phyloP scores from a whole-genome alignment of 2,113 vertebrate genomes.

The Carassius gibelio region DNA sequence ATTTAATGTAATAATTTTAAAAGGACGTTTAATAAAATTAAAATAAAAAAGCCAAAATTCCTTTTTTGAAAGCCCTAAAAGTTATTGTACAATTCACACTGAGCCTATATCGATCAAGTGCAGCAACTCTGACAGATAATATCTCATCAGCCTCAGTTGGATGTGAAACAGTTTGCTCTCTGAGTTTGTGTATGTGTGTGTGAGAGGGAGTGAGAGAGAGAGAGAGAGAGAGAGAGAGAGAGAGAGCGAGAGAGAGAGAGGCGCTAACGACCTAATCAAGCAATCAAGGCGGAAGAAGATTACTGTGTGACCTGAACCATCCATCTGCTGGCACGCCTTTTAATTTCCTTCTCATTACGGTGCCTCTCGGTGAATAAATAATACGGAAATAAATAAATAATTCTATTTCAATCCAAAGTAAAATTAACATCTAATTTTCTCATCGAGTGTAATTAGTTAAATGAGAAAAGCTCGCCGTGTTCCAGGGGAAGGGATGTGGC shows the following conservation, averaged over 20 bases:
- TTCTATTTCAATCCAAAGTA: conserved; percentile 80
- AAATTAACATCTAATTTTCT: conserved; percentile 98
- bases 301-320: conserved; percentile 94
- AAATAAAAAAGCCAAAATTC: not conserved
- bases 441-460: conserved; percentile 98
- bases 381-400: conserved; percentile 68
- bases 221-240: conserved; percentile 3
- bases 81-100: conserved; percentile 4
- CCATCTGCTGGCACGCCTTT: conserved; percentile 92
- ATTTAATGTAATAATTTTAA: not conserved
- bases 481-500: conserved; percentile 66
- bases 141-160: conserved; percentile 90
- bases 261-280: conserved; percentile 99
- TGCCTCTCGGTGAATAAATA: conserved; percentile 72
- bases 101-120: conserved; percentile 18
- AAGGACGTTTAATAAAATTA: not conserved
- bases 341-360: conserved; percentile 89
- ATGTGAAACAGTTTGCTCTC: conserved; percentile 93
- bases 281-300: conserved; percentile 96
- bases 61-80: not conserved
- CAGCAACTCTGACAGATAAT: conserved; percentile 80
- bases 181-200: not conserved
- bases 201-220: no score
- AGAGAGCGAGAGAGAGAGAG: conserved; percentile 61
- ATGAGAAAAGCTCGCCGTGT: conserved; percentile 85